These are phyloP conservation scores for Drosophila bifasciata DNA, from an alignment of 1,140 invertebrate species.

Conservation along the genomic window DNA sequence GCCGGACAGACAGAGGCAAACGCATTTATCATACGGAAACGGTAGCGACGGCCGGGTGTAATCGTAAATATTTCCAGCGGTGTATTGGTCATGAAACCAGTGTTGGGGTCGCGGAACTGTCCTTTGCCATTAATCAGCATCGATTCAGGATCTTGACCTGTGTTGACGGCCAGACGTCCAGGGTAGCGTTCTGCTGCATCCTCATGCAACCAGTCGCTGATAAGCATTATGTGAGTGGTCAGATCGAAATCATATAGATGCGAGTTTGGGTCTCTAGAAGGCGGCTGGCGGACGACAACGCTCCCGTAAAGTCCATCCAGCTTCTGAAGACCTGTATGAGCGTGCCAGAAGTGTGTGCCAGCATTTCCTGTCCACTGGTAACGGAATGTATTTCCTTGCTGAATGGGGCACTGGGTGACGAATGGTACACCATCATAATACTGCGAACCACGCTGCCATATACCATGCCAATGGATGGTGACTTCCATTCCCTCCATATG, in stretches of 20 bases:
- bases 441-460: conserved; percentile 91
- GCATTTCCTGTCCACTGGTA: conserved; percentile 91
- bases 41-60: conserved; percentile 92
- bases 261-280: conserved; percentile 91
- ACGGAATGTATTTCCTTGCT: conserved; percentile 92
- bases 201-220: conserved; percentile 96
- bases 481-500: conserved; percentile 91
- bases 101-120: conserved; percentile 93
- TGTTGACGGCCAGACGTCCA: conserved; percentile 92
- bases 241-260: conserved; percentile 95
- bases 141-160: conserved; percentile 93
- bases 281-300: conserved; percentile 92
- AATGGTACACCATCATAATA: conserved; percentile 96
- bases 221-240: conserved; percentile 93
- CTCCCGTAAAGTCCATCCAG: conserved; percentile 95
- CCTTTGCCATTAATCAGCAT: conserved; percentile 95
- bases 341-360: conserved; percentile 96
- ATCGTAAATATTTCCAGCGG: conserved; percentile 94
- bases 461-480: conserved; percentile 95
- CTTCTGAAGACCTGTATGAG: conserved; percentile 94
- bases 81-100: conserved; percentile 94
- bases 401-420: conserved; percentile 95
- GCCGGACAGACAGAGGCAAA: conserved; percentile 95
- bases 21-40: conserved; percentile 95
- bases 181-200: conserved; percentile 92